Base-by-base conservation (phyloP, 1,140 invertebrate genomes). In the Neodiprion virginianus region DNA sequence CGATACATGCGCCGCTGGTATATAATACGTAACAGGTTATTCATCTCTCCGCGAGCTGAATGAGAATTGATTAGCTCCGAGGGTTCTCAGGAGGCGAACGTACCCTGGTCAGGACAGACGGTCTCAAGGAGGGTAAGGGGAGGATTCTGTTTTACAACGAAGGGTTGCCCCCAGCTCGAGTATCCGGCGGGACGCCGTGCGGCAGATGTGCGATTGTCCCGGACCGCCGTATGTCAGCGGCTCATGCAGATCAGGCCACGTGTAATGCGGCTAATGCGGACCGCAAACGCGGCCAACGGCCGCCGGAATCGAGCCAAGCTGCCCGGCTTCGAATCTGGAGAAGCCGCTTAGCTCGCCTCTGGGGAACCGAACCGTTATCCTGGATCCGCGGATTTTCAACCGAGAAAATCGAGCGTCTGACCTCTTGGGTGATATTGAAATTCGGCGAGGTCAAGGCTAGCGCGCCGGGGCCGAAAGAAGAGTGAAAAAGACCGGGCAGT, bases 1-100 rank as follows among this genome's bases (percentile, higher is more conserved):
- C 28, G 28, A 40, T 40, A 40, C 28, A 40, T 40, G 28, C 28
- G 28, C 28, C 28, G 28, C 28, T 40, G 28, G 28, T 40, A 40
- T 40, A 40, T 40, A 40, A 40, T 40, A 40, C 28, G 53, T 61
- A 61, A 61, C 53, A 61, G 53, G 53, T 61, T 61, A 61, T 61
- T 61, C 53, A 61, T 61, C 53, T 17, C 53, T 61, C 4, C n/a
- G 11, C 53, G 53, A 12, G 79, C 75, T 84, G 82, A 84, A 84
- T 84, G 82, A 83, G 78, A 78, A 61, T 82, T 84, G 82, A 84
- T 84, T 84, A 84, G 81, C 82, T 83, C 78, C 79, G 81, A 84
- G 82, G 81, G 81, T 76, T 76, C 75, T 67, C 75, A 69, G 48
- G 53, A 61, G 53, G 53, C 53, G 53, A 61, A 61, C 28, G 28